Evolutionary conservation across 2,888 invertebrate genomes (phyloP), one percentile per base, ranked within the genome.

Genomic region (Synergus gifuensis): DNA sequence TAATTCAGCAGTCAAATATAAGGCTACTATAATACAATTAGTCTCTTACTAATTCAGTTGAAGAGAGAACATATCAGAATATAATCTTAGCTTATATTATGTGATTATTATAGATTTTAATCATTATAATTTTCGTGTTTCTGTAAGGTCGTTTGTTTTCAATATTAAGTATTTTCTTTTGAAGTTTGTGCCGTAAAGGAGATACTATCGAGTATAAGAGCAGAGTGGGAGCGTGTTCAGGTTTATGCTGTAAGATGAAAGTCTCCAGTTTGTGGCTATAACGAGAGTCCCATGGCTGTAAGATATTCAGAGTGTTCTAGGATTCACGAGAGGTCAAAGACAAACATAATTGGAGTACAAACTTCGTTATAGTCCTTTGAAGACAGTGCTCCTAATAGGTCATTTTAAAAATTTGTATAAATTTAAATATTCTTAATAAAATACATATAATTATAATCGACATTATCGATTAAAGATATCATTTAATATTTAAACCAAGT

Each of bases 331-430:
- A 67, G 44, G 44, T 22, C 44, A 44, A 67, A 54, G n/a, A 66
- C 42, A 66, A 66, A 40, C 44, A 67, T 46, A 67, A 67, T 67
- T 67, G 67, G 46, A 22, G 42, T 22, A 22, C 18, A 22, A 46
- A 67, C 46, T 46, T 67, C 22, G 67, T 67, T 46, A 46, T 46
- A 12, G 18, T 44, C 44, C 46, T 67, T 44, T 67, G 22, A 67
- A 46, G 22, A 14, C 44, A 67, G 44, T 2, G 11, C 12, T 18
- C 44, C 12, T 40, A 9, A 67, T 22, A 22, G 22, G 3, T 28
- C 28, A 44, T 18, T 67, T 67, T 14, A 44, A 5, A 42, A 18
- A 28, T 60, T 22, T 22, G 4, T 60, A 28, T n/a, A 66, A 44
- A 1, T 22, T 67, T 22, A 44, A 67, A 46, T 67, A 9, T n/a